These are phyloP conservation scores for Heteronetta atricapilla DNA, from an alignment of 2,113 vertebrate species.

Conservation along the genomic window DNA sequence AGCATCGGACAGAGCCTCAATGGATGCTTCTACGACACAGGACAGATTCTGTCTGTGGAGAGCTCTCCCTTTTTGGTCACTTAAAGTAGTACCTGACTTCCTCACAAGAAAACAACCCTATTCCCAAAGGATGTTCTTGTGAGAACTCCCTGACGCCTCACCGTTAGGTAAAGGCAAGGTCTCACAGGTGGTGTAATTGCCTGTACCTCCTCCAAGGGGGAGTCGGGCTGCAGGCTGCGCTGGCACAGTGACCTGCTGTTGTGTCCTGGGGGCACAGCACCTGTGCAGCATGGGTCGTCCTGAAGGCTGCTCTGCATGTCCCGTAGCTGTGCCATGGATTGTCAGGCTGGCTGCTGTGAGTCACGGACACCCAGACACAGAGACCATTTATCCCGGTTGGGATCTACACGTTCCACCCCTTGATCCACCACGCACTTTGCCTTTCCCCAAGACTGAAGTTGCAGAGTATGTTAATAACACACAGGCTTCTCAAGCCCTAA, in stretches of 20 bases:
- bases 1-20: accelerated
- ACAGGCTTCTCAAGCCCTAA: not conserved
- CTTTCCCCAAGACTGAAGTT: not conserved
- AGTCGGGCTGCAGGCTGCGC: accelerated
- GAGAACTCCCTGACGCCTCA: not conserved
- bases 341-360: no score
- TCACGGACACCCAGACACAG: not conserved
- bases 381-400: not conserved
- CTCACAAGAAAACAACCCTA: not conserved
- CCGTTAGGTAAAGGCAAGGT: not conserved
- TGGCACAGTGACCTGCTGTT: accelerated
- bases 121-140: not conserved
- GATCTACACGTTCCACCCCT: not conserved
- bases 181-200: accelerated
- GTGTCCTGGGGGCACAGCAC: accelerated
- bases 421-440: not conserved
- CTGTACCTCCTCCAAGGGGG: not conserved
- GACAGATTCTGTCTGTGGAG: not conserved
- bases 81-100: not conserved
- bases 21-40: not conserved
- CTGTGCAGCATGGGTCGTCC: accelerated
- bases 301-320: no score
- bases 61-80: not conserved
- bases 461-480: not conserved
- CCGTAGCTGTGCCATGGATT: no score